A percentile compares a stretch with the other conserved stretches of the same genome.
Evolutionary conservation across 1,140 invertebrate species (phyloP).

Genomic region (Brachionus manjavacas): DNA sequence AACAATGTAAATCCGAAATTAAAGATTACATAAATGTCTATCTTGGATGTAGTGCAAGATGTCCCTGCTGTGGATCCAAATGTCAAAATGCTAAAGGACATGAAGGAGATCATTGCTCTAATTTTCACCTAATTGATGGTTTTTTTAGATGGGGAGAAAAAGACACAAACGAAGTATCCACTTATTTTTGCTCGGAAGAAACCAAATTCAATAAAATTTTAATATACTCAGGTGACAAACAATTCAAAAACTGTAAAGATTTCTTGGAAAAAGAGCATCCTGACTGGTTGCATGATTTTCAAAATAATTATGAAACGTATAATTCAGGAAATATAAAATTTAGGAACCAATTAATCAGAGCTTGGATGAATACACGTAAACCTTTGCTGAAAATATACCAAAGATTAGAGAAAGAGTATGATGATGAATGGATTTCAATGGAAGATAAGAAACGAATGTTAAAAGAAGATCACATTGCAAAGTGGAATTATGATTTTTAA

Average conservation of each 20-base stretch:
- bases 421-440: neutral
- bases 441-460: neutral
- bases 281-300: neutral
- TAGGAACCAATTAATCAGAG: neutral
- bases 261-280: neutral
- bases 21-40: neutral
- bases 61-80: no score
- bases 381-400: neutral
- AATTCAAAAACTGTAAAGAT: neutral
- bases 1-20: neutral
- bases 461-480: neutral
- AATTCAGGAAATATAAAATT: neutral
- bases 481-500: neutral
- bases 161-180: neutral
- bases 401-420: neutral
- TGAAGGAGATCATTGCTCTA: neutral
- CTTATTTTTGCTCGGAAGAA: neutral
- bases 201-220: neutral
- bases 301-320: neutral
- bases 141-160: neutral
- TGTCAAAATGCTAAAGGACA: constrained; percentile 15
- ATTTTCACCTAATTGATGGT: neutral
- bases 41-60: neutral
- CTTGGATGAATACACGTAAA: constrained; percentile 3
- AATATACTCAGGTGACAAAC: neutral